These are phyloP conservation scores for Helicoverpa armigera DNA, from an alignment of 1,140 invertebrate genomes.

Conservation along the genomic window DNA sequence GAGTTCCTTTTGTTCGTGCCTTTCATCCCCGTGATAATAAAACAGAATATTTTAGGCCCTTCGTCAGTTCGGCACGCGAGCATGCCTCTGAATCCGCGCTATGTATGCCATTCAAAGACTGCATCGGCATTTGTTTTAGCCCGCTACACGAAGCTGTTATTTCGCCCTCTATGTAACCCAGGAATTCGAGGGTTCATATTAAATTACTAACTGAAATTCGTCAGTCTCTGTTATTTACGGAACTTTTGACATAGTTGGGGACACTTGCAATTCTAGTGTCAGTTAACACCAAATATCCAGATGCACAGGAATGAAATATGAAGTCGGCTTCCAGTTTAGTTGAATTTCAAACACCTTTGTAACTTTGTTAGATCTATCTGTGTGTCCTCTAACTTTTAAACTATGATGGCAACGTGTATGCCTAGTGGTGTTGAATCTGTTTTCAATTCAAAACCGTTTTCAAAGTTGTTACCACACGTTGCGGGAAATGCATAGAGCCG, in stretches of 20 bases:
- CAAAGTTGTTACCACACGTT: slow-evolving; percentile 8
- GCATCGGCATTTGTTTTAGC: slow-evolving; percentile 1
- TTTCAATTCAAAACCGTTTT: background rate
- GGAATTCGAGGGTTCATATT: slow-evolving; percentile 12
- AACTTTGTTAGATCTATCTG: background rate
- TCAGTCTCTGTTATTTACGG: background rate
- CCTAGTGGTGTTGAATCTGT: background rate
- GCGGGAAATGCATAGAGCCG: background rate
- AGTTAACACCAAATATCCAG: background rate
- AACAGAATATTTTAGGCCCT: background rate
- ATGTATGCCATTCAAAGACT: background rate
- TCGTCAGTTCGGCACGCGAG: background rate
- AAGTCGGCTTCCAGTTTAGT: background rate
- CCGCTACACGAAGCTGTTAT: background rate
- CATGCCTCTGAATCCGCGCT: background rate
- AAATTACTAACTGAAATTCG: slow-evolving; percentile 33
- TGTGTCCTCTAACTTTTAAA: slow-evolving; percentile 12
- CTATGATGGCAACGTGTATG: background rate
- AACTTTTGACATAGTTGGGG: background rate
- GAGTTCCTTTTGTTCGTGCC: no score
- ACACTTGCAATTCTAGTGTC: background rate
- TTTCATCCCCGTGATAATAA: no score
- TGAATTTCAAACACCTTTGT: background rate
- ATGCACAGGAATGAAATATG: background rate
- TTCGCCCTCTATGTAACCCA: background rate